phyloP scores from a whole-genome alignment of 1,140 invertebrate species.

The Lepidotrigona ventralis region DNA sequence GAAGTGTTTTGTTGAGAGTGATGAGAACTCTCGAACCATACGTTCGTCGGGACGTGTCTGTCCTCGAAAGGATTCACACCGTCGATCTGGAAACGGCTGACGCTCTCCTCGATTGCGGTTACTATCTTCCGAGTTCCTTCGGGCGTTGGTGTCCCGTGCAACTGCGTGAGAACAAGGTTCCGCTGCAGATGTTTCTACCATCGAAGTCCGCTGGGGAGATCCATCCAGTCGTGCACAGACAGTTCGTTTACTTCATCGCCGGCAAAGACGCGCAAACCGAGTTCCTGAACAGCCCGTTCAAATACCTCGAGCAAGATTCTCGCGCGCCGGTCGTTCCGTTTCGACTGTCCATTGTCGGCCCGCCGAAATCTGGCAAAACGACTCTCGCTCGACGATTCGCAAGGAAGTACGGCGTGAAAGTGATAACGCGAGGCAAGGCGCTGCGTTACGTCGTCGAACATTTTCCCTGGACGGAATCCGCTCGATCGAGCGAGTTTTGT shows the following conservation, averaged over 20 bases:
- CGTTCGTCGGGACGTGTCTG: slow-evolving; percentile 77
- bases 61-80: slow-evolving; percentile 81
- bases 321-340: slow-evolving; percentile 80
- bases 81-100: slow-evolving; percentile 80
- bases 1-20: slow-evolving; percentile 72
- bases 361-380: slow-evolving; percentile 92
- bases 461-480: slow-evolving; percentile 78
- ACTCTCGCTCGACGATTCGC: slow-evolving; percentile 82
- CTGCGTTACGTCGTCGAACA: slow-evolving; percentile 78
- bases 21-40: slow-evolving; percentile 71
- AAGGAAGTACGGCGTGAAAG: slow-evolving; percentile 78
- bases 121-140: slow-evolving; percentile 82
- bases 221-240: slow-evolving; percentile 80
- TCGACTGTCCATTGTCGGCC: slow-evolving; percentile 89
- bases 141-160: slow-evolving; percentile 82
- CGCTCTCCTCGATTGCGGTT: slow-evolving; percentile 79
- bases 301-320: slow-evolving; percentile 78
- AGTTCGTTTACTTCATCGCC: slow-evolving; percentile 82
- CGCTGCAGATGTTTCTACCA: slow-evolving; percentile 79
- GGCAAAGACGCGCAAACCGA: slow-evolving; percentile 76
- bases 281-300: slow-evolving; percentile 80
- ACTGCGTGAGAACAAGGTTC: slow-evolving; percentile 76
- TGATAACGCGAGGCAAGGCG: slow-evolving; percentile 79
- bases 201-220: slow-evolving; percentile 74
- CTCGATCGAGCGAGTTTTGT: slow-evolving; percentile 68